Conservation (phyloP, 2,888 invertebrate species). For the Cantharis lateralis region DNA sequence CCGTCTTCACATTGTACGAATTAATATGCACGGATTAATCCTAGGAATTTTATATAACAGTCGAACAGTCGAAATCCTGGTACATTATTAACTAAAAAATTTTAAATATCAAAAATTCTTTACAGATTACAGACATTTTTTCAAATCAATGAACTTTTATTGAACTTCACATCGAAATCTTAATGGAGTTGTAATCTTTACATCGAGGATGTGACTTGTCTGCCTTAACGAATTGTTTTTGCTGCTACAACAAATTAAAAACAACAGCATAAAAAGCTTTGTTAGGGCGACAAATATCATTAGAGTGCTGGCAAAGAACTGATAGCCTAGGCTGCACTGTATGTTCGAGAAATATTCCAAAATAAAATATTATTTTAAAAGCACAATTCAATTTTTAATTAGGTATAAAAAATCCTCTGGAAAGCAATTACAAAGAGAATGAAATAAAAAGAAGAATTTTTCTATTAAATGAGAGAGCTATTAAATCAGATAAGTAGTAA, state of each 20-base stretch:
- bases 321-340: too few relatives aligned
- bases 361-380: too few relatives aligned
- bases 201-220: neutral
- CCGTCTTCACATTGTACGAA: slow-evolving; percentile 21
- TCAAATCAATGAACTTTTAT: slow-evolving; percentile 10
- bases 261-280: too few relatives aligned
- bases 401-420: neutral
- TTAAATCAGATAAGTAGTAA: slow-evolving; percentile 25
- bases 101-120: neutral
- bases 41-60: slow-evolving; percentile 29
- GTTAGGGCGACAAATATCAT: too few relatives aligned
- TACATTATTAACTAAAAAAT: slow-evolving; percentile 2
- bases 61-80: neutral
- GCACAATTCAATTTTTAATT: too few relatives aligned
- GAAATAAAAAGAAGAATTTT: neutral
- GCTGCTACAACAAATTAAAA: too few relatives aligned
- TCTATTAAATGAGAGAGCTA: neutral
- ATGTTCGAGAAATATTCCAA: too few relatives aligned
- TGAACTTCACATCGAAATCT: neutral
- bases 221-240: too few relatives aligned
- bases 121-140: neutral
- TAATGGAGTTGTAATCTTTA: neutral
- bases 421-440: neutral
- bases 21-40: slow-evolving; percentile 29
- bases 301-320: too few relatives aligned